These are phyloP conservation scores for Cepaea hortensis DNA, from an alignment of 2,888 invertebrate species.

Conservation along the genomic window DNA sequence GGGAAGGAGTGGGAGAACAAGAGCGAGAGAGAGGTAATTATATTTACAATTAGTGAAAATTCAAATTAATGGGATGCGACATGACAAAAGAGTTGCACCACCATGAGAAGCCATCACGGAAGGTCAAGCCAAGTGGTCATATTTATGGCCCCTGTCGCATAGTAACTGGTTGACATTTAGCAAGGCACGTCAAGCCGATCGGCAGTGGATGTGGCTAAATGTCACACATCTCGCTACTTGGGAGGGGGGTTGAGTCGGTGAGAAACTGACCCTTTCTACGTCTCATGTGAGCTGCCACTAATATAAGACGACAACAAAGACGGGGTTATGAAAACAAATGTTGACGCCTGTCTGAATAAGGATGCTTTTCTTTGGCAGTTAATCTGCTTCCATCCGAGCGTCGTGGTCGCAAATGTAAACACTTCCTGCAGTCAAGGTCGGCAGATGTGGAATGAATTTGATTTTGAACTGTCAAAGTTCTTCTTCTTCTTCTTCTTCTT, in stretches of 20 bases:
- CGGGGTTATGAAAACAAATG: slow-evolving; percentile 23
- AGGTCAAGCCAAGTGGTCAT: slow-evolving; percentile 23
- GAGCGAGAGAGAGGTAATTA: slow-evolving; percentile 9
- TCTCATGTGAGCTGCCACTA: not conserved
- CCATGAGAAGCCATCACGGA: not conserved
- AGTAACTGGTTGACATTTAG: slow-evolving; percentile 27
- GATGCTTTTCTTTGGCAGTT: not conserved
- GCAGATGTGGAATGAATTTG: no score
- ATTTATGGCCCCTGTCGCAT: slow-evolving; percentile 22
- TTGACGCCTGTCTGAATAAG: not conserved
- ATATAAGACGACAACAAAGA: not conserved
- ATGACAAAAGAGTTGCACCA: not conserved
- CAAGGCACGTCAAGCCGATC: slow-evolving; percentile 8
- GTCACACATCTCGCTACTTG: not conserved
- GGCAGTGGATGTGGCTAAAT: slow-evolving; percentile 10
- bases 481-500: no score
- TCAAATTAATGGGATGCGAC: not conserved
- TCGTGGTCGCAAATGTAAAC: no score
- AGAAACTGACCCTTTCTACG: not conserved
- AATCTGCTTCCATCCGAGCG: not conserved
- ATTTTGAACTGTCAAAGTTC: no score
- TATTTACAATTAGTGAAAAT: not conserved
- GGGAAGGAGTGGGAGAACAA: not conserved
- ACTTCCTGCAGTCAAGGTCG: no score
- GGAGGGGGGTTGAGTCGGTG: not conserved